These are phyloP conservation scores for Streptopelia turtur DNA, from an alignment of 2,797 vertebrate genomes.

Conservation along the genomic window DNA sequence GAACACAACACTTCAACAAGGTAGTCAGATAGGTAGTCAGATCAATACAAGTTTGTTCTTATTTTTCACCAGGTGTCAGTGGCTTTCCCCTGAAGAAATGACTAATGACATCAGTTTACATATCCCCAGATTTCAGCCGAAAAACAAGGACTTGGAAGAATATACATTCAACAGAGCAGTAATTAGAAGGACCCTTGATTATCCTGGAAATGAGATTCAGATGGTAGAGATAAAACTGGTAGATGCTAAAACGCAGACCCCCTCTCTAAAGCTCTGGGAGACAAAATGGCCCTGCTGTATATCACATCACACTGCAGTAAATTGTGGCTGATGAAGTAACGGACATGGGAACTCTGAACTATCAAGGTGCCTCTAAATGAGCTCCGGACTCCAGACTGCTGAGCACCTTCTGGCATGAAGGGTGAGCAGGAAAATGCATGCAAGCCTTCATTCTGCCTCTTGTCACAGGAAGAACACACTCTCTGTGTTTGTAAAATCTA, in stretches of 20 bases:
- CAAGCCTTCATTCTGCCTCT: conserved; percentile 13
- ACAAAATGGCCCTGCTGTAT: conserved; percentile 76
- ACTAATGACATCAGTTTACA: conserved; percentile 28
- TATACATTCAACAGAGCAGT: conserved; percentile 45
- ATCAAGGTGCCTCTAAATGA: conserved; percentile 68
- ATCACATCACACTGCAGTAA: conserved; percentile 81
- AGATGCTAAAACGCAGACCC: conserved; percentile 70
- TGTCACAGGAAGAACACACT: neutral
- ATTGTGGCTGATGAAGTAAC: conserved; percentile 75
- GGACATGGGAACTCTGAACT: conserved; percentile 71
- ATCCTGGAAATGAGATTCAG: conserved; percentile 76
- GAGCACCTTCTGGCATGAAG: conserved; percentile 40
- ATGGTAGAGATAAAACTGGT: conserved; percentile 76
- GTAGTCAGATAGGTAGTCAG: neutral
- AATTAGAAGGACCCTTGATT: conserved; percentile 71
- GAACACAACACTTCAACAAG: neutral
- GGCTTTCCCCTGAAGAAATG: conserved; percentile 45
- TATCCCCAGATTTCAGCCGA: conserved; percentile 18
- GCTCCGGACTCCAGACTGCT: conserved; percentile 36
- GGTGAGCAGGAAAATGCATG: conserved; percentile 3
- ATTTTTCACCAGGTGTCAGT: conserved; percentile 23
- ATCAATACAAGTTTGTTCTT: neutral
- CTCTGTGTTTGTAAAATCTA: neutral
- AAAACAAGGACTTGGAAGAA: conserved; percentile 14
- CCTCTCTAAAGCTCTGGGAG: conserved; percentile 69